Conservation (phyloP, 2,888 invertebrate species). For the Priocnemis perturbator region DNA sequence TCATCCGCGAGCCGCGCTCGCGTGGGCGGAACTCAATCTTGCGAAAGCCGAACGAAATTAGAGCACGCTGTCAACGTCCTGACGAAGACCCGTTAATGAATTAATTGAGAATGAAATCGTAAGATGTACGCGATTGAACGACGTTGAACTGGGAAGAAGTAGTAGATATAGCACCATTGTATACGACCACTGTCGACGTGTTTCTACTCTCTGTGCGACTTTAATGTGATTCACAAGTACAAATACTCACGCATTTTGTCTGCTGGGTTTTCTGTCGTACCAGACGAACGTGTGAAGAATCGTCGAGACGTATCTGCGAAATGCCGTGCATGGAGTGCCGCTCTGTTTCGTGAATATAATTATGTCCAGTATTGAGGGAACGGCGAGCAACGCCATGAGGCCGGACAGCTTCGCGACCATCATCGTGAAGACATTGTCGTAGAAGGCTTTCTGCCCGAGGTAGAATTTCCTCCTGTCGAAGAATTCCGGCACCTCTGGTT, state of each 20-base stretch:
- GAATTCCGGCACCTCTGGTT: constrained; percentile 80
- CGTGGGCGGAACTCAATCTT: too few relatives aligned
- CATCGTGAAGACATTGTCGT: constrained; percentile 83
- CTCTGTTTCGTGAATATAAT: constrained; percentile 85
- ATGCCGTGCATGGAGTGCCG: constrained; percentile 80
- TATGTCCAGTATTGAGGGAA: constrained; percentile 85
- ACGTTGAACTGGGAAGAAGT: too few relatives aligned
- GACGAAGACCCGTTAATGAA: too few relatives aligned
- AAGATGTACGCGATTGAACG: too few relatives aligned
- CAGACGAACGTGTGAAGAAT: constrained; percentile 86
- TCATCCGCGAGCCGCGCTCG: too few relatives aligned
- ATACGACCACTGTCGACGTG: too few relatives aligned
- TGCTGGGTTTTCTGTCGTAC: constrained; percentile 81
- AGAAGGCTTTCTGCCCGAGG: constrained; percentile 84
- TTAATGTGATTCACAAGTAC: too few relatives aligned
- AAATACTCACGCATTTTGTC: constrained; percentile 61
- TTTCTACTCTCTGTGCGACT: too few relatives aligned
- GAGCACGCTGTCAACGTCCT: too few relatives aligned
- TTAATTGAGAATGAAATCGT: too few relatives aligned
- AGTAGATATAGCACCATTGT: too few relatives aligned
- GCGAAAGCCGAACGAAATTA: too few relatives aligned
- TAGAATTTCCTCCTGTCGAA: constrained; percentile 81
- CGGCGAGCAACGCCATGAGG: constrained; percentile 83
- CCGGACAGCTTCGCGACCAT: constrained; percentile 86
- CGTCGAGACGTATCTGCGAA: constrained; percentile 87